Evolutionary conservation across 2,888 invertebrate genomes (phyloP).

Genomic region (Troglohyphantes excavatus): DNA sequence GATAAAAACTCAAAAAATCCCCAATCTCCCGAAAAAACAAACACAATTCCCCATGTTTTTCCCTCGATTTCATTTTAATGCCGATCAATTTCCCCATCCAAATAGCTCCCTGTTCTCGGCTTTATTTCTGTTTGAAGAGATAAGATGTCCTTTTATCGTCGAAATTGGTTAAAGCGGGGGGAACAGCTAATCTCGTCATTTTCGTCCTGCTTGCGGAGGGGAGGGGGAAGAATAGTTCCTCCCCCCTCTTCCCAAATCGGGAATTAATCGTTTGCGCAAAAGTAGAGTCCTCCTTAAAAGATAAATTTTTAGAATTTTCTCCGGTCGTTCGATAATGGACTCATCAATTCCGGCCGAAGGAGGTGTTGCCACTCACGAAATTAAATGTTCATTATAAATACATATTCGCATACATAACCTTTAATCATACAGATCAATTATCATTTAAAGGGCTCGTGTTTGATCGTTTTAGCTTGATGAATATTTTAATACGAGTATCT

Average conservation of each 20-base stretch:
- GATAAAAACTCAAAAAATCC: background rate
- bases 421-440: background rate
- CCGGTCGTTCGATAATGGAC: background rate
- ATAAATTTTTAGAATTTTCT: background rate
- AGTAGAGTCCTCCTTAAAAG: constrained; percentile 9
- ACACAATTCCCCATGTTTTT: constrained; percentile 2
- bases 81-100: background rate
- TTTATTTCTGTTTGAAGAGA: constrained; percentile 9
- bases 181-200: background rate
- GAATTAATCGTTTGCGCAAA: constrained; percentile 30
- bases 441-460: background rate
- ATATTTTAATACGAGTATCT: background rate
- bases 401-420: background rate
- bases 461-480: constrained; percentile 1
- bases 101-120: background rate
- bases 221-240: background rate
- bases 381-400: constrained; percentile 9
- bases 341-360: constrained; percentile 3
- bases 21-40: background rate
- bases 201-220: background rate
- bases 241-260: constrained; percentile 4
- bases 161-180: background rate
- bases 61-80: background rate
- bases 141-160: constrained; percentile 9
- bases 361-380: background rate